These are phyloP conservation scores for Melanotaenia parkinsoni DNA, from an alignment of 2,797 vertebrate genomes.

Conservation along the genomic window DNA sequence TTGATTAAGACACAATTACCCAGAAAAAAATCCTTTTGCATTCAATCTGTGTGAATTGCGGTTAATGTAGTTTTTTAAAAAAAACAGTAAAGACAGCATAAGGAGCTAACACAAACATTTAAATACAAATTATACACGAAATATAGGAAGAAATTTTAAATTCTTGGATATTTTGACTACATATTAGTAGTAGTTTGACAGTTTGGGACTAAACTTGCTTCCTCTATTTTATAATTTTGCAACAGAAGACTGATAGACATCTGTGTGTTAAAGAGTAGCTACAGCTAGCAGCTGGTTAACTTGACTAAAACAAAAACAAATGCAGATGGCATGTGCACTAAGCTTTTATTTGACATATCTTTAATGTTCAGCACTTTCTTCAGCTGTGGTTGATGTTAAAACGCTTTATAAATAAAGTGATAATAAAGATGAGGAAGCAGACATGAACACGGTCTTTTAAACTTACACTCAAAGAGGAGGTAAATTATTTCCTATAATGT, in stretches of 20 bases:
- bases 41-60: conserved; percentile 35
- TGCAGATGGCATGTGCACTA: neutral
- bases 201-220: neutral
- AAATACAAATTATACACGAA: conserved; percentile 26
- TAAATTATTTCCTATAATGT: conserved; percentile 2
- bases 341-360: no score
- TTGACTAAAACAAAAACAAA: no score
- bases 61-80: conserved; percentile 13
- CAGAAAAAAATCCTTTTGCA: conserved; percentile 32
- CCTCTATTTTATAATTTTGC: neutral
- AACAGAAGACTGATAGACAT: neutral
- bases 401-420: no score
- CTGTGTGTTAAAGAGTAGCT: neutral
- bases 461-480: neutral
- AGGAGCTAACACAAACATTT: conserved; percentile 9
- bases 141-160: conserved; percentile 14
- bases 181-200: neutral
- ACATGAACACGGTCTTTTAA: conserved; percentile 1
- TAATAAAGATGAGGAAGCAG: neutral
- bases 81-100: conserved; percentile 11
- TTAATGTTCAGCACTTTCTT: no score
- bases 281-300: neutral
- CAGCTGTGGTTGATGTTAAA: no score
- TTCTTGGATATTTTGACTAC: conserved; percentile 9
- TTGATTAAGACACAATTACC: conserved; percentile 4